Evolutionary conservation across 2,797 vertebrate species (phyloP).

Genomic region (Pangasius djambal): DNA sequence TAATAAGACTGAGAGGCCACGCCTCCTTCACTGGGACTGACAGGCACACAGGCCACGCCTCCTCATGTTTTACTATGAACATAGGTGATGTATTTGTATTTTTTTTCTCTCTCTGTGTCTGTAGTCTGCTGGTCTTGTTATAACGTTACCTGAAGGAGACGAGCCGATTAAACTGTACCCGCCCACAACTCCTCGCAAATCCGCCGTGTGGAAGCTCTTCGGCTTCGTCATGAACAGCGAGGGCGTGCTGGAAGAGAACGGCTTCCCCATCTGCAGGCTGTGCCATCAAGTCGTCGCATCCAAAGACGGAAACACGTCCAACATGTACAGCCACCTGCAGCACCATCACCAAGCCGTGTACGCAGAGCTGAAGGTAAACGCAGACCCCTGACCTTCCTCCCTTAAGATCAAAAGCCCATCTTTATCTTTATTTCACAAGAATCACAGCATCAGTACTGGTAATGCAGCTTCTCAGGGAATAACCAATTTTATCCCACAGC

Average conservation of each 20-base stretch:
- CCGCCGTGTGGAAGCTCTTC: conserved; percentile 42
- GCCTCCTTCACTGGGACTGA: neutral
- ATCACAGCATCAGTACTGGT: neutral
- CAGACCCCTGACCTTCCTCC: neutral
- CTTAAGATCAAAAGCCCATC: neutral
- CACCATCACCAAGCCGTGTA: conserved; percentile 42
- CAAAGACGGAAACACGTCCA: conserved; percentile 43
- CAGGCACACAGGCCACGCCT: neutral
- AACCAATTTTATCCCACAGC: neutral
- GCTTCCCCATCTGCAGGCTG: conserved; percentile 47
- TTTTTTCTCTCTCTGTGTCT: neutral
- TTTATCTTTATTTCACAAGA: neutral
- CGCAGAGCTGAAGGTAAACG: conserved; percentile 29
- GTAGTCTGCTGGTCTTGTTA: neutral
- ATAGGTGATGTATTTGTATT: neutral
- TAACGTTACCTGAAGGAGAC: conserved; percentile 3
- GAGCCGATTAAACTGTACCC: conserved; percentile 34
- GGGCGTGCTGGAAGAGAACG: conserved; percentile 39
- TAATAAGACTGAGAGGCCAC: neutral
- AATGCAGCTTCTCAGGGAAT: neutral
- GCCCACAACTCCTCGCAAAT: conserved; percentile 29
- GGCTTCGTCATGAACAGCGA: conserved; percentile 31
- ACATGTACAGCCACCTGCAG: conserved; percentile 49
- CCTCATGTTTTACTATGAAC: neutral
- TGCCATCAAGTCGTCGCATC: conserved; percentile 42